Conservation (phyloP, 2,888 invertebrate genomes). For the Trypoxylon attenuatum region DNA sequence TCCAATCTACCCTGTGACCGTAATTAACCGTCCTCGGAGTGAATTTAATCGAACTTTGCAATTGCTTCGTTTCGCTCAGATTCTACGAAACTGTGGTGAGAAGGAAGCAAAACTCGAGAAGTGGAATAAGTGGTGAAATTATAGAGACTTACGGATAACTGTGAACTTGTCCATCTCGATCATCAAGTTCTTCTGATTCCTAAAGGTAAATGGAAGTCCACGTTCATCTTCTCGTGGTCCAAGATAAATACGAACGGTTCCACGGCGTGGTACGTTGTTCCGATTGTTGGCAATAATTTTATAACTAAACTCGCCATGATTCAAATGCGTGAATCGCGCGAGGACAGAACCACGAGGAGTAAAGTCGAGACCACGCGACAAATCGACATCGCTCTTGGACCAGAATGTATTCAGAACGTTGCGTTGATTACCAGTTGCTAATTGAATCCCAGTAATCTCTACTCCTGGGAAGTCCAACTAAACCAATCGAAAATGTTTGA, state of each 20-base stretch:
- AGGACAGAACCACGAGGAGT: conserved; percentile 84
- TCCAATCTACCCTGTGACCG: neutral
- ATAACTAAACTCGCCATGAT: conserved; percentile 84
- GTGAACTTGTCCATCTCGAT: conserved; percentile 85
- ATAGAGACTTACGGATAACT: conserved; percentile 77
- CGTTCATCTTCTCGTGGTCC: conserved; percentile 82
- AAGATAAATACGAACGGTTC: conserved; percentile 83
- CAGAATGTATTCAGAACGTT: conserved; percentile 84
- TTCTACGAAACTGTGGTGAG: too few species aligned
- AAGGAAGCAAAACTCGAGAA: neutral
- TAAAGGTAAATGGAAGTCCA: conserved; percentile 79
- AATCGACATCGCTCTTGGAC: conserved; percentile 86
- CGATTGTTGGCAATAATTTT: conserved; percentile 79
- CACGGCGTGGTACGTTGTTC: conserved; percentile 75
- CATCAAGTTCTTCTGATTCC: conserved; percentile 81
- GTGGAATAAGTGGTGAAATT: neutral
- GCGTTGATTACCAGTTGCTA: conserved; percentile 74
- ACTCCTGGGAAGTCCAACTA: conserved; percentile 81
- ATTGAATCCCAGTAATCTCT: conserved; percentile 77
- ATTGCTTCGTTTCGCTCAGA: too few species aligned
- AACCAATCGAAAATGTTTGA: neutral
- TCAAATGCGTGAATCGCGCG: conserved; percentile 86
- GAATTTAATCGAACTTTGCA: too few species aligned
- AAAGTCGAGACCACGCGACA: conserved; percentile 89
- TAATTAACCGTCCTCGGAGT: neutral